Conservation (phyloP, 1,140 invertebrate species). For the Aphis craccivora region DNA sequence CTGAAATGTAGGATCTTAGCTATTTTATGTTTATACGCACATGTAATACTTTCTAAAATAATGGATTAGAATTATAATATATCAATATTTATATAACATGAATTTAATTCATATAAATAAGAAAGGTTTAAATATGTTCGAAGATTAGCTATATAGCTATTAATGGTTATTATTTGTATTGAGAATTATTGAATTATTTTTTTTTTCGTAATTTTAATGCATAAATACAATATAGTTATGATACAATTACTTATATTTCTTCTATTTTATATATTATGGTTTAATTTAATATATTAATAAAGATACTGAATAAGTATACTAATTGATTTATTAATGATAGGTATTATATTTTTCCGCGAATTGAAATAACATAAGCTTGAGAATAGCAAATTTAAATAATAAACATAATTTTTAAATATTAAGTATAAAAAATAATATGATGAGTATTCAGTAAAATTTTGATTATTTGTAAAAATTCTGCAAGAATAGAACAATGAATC, state of each 20-base stretch:
- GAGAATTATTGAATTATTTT: background rate
- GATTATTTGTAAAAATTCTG: background rate
- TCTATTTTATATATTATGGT: background rate
- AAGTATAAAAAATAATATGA: background rate
- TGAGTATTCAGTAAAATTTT: background rate
- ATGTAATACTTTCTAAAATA: conserved; percentile 46
- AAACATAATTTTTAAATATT: background rate
- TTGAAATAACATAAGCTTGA: background rate
- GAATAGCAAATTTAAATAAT: background rate
- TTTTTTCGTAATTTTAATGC: background rate
- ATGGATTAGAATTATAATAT: background rate
- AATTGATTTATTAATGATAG: background rate
- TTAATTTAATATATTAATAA: background rate
- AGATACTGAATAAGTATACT: background rate
- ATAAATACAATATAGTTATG: background rate
- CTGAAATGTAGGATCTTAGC: background rate
- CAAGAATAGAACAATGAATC: background rate
- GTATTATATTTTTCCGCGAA: background rate
- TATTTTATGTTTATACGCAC: background rate
- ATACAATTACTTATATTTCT: background rate
- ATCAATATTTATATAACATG: background rate
- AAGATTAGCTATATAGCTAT: background rate
- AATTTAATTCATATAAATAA: background rate
- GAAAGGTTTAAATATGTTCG: background rate
- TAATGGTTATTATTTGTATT: background rate